Evolutionary conservation across 1,140 invertebrate species (phyloP), one percentile per base, ranked within the genome.

Genomic region (Wiebesia pumilae): DNA sequence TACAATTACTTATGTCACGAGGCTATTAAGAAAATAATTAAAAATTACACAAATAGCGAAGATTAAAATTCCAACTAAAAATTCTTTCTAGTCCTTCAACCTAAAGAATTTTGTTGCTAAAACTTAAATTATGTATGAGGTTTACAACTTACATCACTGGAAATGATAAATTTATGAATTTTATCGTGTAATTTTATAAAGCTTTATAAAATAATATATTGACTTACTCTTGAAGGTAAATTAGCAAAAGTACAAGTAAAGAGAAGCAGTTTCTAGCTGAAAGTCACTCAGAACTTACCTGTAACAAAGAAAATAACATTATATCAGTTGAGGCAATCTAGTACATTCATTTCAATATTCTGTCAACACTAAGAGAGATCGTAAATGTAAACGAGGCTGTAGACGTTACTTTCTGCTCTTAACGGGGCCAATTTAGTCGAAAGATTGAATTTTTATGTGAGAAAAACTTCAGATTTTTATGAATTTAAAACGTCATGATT

Each of bases 231-330:
- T 19, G 51, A 54, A 54, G 51, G 7, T 9, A 54, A 54, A 54
- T 54, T 54, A 54, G 51, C 16, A 16, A 54, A 54, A 54, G 51
- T 16, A 54, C 19, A 38, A 71, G 33, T 71, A 71, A 71, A 71
- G 33, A 16, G 67, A 38, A 71, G 16, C 33, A 35, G n/a, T 38
- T 38, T 67, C 65, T 27, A 38, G 30, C 19, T 71, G 12, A 71
- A 71, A 71, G 19, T 71, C 67, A 67, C 65, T 67, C 30, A 73
- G 62, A 89, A 91, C 90, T 91, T 90, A 91, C 90, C 89, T 90
- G 88, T 33, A 91, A 91, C 89, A 90, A 86, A 87, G 86, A 88
- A 87, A 51, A 75, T 65, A 78, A 89, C 78, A 87, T 47, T 65
- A 78, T 78, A 89, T 90, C 85, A 90, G 85, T 82, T 73, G 47